phyloP scores from a whole-genome alignment of 2,888 invertebrate species.

The Atherix ibis region DNA sequence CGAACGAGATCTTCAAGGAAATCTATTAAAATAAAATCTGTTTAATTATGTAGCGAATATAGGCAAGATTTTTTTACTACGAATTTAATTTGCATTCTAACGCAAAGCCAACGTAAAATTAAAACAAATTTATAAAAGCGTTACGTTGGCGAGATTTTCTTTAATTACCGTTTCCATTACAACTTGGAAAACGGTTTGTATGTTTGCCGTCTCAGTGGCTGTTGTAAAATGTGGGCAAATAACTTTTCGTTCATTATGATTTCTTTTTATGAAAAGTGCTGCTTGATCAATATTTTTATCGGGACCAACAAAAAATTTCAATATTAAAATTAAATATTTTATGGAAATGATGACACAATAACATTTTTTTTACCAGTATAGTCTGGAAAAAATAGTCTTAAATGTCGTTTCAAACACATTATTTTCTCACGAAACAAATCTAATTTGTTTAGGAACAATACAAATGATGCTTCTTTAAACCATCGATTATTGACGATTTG shows the following conservation, averaged over 20 bases:
- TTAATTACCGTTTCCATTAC: constrained; percentile 50
- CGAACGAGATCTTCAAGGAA: no score
- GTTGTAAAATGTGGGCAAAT: constrained; percentile 50
- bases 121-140: constrained; percentile 35
- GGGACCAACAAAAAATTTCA: constrained; percentile 32
- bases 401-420: constrained; percentile 42
- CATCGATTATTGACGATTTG: constrained; percentile 49
- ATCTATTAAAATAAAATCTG: no score
- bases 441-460: constrained; percentile 47
- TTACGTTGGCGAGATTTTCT: constrained; percentile 42
- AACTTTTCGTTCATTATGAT: constrained; percentile 39
- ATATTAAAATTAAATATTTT: constrained; percentile 12
- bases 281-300: constrained; percentile 46
- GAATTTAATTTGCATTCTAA: no score
- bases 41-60: no score
- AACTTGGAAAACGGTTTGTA: constrained; percentile 47
- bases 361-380: constrained; percentile 36
- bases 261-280: constrained; percentile 44
- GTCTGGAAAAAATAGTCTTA: constrained; percentile 42
- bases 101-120: no score
- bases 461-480: constrained; percentile 44
- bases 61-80: no score
- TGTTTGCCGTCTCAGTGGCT: constrained; percentile 49
- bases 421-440: constrained; percentile 50
- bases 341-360: no score